Evolutionary conservation across 2,113 vertebrate genomes (phyloP).

Genomic region (Ovis canadensis): DNA sequence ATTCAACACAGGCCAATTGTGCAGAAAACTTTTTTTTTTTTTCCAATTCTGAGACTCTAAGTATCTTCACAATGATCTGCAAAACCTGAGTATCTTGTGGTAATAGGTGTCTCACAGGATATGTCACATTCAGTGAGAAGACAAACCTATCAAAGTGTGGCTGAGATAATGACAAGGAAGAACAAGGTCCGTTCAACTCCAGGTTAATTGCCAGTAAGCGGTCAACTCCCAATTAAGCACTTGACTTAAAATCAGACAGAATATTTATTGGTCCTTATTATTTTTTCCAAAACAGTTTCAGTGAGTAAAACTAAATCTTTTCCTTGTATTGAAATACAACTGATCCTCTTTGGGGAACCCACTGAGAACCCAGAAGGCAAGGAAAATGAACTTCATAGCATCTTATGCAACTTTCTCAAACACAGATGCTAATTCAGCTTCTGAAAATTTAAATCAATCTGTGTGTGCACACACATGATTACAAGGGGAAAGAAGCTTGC

Average conservation of each 20-base stretch:
- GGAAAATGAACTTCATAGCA: background rate
- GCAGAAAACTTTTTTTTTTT: background rate
- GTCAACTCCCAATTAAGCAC: background rate
- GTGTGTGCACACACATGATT: background rate
- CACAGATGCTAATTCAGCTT: background rate
- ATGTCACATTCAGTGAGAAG: background rate
- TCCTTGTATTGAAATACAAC: slow-evolving; percentile 44
- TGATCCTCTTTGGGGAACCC: background rate
- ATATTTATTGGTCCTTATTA: background rate
- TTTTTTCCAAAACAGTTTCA: background rate
- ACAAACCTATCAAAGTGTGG: background rate
- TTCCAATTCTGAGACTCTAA: background rate
- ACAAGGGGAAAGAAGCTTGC: background rate
- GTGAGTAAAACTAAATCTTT: background rate
- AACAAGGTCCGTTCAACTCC: background rate
- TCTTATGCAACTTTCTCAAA: background rate
- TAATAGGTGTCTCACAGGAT: background rate
- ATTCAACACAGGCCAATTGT: background rate
- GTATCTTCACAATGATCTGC: background rate
- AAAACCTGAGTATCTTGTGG: background rate
- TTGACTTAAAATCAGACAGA: background rate
- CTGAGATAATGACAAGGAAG: background rate
- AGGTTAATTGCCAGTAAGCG: background rate
- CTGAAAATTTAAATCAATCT: background rate
- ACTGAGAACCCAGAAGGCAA: background rate